Base-by-base conservation (phyloP, 1,140 invertebrate genomes). In the Caligus rogercresseyi region DNA sequence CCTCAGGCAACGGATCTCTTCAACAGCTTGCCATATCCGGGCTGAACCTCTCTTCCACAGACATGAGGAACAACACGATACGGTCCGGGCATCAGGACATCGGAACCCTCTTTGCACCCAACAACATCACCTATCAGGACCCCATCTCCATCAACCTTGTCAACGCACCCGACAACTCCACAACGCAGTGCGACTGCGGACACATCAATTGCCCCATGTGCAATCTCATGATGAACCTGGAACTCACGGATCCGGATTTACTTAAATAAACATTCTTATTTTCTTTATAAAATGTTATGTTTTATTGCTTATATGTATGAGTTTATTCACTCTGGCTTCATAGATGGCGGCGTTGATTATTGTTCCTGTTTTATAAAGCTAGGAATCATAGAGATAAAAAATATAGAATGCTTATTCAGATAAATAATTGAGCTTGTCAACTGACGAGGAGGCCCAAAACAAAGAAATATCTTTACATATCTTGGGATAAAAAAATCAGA, bases 171-270 rank as follows among this genome's bases (percentile, higher is more conserved):
- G 58, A 60, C 16, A 24, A 60, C 24, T 60, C 58, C 14, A 60
- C 58, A 2, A 24, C 24, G 15, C 58, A 60, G 21, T 60, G 58
- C 31, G 23, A 43, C 21, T 60, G 58, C 16, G 58, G 58, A 16
- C 24, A 60, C 21, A 60, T 60, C 23, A 60, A 43, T 60, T 60
- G 58, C 43, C 58, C 58, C 1, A 7, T 60, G 2, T 60, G 58
- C 16, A 60, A 60, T 43, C 58, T 60, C 3, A 25, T 60, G 24
- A 60, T 60, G 24, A 60, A 60, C 21, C 43, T 60, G 21, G 58
- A 60, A 26, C 58, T 60, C 24, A 60, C 58, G 1, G 23, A 43
- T 60, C 58, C 58, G 18, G 24, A 43, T 60, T n/a, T 43, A 2
- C 23, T 60, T 21, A 43, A 60, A 60, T 60, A 21, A 60, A 20